A percentile compares a stretch with the other conserved stretches of the same genome.
Evolutionary conservation across 2,113 vertebrate genomes (phyloP).

Genomic region (Sylvia atricapilla): DNA sequence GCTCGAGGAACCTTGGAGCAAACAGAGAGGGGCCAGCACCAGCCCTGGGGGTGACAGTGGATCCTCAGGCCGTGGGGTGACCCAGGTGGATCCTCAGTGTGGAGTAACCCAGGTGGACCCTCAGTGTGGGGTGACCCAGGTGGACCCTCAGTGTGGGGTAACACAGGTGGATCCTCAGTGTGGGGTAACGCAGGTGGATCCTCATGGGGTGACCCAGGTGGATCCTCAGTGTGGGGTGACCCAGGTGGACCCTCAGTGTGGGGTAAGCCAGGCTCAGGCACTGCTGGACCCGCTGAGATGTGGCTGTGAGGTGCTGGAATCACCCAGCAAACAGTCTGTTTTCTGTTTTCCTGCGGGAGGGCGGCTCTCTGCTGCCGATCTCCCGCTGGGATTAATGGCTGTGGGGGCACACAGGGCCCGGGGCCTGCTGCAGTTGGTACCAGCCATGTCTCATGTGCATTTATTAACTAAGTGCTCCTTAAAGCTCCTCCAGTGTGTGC

Average conservation of each 20-base stretch:
- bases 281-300: fast-evolving
- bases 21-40: fast-evolving
- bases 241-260: too few species aligned
- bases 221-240: too few species aligned
- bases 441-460: background rate
- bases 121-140: too few species aligned
- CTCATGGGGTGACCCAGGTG: too few species aligned
- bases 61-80: background rate
- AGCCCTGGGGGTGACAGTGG: fast-evolving
- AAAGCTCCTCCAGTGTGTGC: background rate
- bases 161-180: too few species aligned
- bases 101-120: too few species aligned
- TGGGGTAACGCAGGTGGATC: too few species aligned
- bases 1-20: fast-evolving
- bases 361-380: background rate
- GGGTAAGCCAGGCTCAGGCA: background rate
- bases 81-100: too few species aligned
- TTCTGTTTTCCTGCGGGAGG: background rate
- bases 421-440: background rate
- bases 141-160: too few species aligned
- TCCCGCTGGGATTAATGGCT: background rate
- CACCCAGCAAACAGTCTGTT: background rate
- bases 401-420: background rate
- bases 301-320: background rate
- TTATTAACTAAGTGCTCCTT: background rate